These are phyloP conservation scores for Puma concolor DNA, from an alignment of 2,113 vertebrate genomes.

Conservation along the genomic window DNA sequence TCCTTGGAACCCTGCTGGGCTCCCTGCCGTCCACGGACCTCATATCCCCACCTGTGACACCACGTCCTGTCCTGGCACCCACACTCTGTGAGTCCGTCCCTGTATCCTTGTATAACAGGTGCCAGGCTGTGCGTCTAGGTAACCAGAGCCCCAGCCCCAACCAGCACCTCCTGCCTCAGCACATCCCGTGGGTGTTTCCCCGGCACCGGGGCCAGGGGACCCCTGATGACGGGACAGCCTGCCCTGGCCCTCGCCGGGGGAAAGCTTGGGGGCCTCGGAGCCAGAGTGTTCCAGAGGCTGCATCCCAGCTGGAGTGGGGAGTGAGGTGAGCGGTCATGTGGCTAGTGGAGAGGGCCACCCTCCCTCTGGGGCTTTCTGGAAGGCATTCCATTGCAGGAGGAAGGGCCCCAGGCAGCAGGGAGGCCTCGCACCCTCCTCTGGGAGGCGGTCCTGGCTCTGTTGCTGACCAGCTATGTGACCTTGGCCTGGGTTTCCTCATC, in stretches of 20 bases:
- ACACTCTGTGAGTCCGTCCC: rapidly evolving
- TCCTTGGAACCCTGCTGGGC: not conserved
- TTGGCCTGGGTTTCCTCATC: no score
- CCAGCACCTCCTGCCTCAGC: rapidly evolving
- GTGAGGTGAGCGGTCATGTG: not conserved
- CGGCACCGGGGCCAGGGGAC: not conserved
- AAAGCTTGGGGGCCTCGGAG: not conserved
- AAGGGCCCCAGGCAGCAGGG: not conserved
- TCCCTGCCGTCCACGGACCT: not conserved
- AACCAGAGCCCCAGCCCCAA: not conserved
- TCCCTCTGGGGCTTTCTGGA: not conserved
- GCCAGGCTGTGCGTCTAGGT: rapidly evolving
- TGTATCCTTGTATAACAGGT: rapidly evolving
- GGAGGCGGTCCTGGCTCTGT: not conserved
- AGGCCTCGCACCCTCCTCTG: not conserved
- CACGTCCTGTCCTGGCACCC: not conserved
- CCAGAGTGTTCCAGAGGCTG: not conserved
- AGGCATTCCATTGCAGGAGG: not conserved
- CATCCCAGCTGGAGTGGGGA: not conserved
- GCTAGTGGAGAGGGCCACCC: no score
- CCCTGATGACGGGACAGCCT: not conserved
- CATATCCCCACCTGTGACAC: not conserved
- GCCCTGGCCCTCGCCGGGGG: not conserved
- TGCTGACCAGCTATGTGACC: not conserved
- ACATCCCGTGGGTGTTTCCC: rapidly evolving